These are phyloP conservation scores for Dryadula phaetusa DNA, from an alignment of 2,888 invertebrate species.

Conservation along the genomic window DNA sequence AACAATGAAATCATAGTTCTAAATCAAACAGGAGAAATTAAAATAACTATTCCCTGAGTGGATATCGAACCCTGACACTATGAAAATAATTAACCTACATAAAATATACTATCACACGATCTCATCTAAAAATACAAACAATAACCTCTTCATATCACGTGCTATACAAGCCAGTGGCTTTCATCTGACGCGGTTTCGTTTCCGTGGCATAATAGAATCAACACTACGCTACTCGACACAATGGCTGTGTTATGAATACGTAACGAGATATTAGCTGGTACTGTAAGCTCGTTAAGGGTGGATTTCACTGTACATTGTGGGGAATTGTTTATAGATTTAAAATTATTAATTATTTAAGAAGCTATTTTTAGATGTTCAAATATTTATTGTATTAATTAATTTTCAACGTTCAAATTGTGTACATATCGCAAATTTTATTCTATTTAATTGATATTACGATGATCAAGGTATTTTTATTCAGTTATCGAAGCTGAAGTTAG, in stretches of 20 bases:
- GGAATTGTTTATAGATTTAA: background rate
- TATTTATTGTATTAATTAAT: background rate
- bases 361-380: background rate
- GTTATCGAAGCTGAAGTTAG: no score
- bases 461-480: no score
- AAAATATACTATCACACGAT: background rate
- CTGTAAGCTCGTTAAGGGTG: conserved; percentile 66
- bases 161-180: conserved; percentile 30
- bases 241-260: conserved; percentile 75
- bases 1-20: no score
- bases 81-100: background rate
- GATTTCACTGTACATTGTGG: background rate
- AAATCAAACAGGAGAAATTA: no score
- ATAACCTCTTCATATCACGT: conserved; percentile 30
- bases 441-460: background rate
- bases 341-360: background rate
- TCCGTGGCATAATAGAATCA: conserved; percentile 74
- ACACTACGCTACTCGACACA: conserved; percentile 70
- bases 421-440: background rate
- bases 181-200: conserved; percentile 68
- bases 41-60: no score
- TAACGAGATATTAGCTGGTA: conserved; percentile 75
- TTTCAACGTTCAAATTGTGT: no score
- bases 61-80: no score
- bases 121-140: conserved; percentile 12